A percentile compares a stretch with the other conserved stretches of the same genome.
Conservation (phyloP, 2,888 invertebrate genomes). For the Tromatobia lineatoria region DNA sequence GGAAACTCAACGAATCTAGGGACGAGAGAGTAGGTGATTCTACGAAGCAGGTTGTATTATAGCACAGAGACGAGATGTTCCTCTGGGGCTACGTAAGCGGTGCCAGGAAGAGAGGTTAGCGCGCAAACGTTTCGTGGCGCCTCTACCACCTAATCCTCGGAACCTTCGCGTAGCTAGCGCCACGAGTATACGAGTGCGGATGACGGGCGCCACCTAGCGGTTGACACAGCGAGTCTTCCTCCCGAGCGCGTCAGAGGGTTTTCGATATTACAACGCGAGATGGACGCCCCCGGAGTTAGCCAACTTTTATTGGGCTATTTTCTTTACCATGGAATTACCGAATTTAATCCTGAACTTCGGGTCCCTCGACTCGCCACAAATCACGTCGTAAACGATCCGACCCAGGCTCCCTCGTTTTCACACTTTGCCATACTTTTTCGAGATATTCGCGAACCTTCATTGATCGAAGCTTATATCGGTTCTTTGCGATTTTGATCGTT, state of each 20-base stretch:
- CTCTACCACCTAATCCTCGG: constrained; percentile 6
- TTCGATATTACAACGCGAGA: constrained; percentile 21
- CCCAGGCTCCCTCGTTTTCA: constrained; percentile 46
- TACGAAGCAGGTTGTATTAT: constrained; percentile 35
- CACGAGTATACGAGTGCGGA: neutral
- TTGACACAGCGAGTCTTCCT: too few relatives aligned
- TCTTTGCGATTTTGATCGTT: neutral
- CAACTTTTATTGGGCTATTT: constrained; percentile 83
- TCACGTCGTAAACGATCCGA: constrained; percentile 82
- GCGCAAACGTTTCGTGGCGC: constrained; percentile 20
- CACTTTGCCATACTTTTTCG: neutral
- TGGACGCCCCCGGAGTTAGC: constrained; percentile 76
- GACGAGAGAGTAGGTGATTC: constrained; percentile 42
- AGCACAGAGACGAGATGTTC: constrained; percentile 14
- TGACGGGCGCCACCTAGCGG: constrained; percentile 1
- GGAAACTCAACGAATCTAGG: constrained; percentile 52
- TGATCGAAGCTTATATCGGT: neutral
- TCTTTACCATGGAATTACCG: constrained; percentile 81
- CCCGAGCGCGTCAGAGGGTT: neutral
- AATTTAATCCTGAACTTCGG: constrained; percentile 83
- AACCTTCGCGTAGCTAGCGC: neutral
- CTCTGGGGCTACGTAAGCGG: constrained; percentile 22
- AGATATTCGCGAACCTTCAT: constrained; percentile 14
- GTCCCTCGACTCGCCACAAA: constrained; percentile 81
- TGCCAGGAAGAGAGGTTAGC: neutral